Percentiles rank a stretch among this genome's conserved stretches.
Conservation (phyloP, 1,140 invertebrate species). For the Lordiphosa collinella region DNA sequence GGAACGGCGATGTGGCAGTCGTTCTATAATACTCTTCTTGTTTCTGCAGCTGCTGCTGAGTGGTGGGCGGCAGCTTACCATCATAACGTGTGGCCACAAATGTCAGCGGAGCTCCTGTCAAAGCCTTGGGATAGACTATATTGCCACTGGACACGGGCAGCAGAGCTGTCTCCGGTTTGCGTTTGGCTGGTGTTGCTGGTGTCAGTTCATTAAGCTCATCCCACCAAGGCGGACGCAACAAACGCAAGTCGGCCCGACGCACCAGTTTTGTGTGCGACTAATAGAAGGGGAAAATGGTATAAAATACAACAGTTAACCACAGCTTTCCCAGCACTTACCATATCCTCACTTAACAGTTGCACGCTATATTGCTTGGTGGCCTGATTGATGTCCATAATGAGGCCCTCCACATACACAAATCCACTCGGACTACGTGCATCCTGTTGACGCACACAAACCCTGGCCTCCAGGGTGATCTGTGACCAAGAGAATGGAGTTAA, state of each 20-base stretch:
- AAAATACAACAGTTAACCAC: background rate
- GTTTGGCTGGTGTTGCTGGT: slow-evolving; percentile 30
- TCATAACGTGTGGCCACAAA: slow-evolving; percentile 65
- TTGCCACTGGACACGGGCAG: slow-evolving; percentile 33
- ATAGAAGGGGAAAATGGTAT: background rate
- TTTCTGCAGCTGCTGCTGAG: slow-evolving; percentile 39
- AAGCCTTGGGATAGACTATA: slow-evolving; percentile 48
- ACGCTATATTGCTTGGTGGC: slow-evolving; percentile 89
- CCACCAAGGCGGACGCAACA: slow-evolving; percentile 95
- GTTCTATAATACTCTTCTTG: slow-evolving; percentile 79
- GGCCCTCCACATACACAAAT: slow-evolving; percentile 90
- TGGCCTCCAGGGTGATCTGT: slow-evolving; percentile 80
- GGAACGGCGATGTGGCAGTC: slow-evolving; percentile 77
- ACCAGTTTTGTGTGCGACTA: slow-evolving; percentile 81
- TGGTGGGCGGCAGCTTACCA: slow-evolving; percentile 49
- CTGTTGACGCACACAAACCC: slow-evolving; percentile 80
- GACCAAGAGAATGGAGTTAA: background rate
- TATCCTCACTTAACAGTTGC: slow-evolving; percentile 81
- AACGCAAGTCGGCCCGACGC: slow-evolving; percentile 90
- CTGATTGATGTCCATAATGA: slow-evolving; percentile 87
- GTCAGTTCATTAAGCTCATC: slow-evolving; percentile 92
- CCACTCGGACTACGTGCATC: slow-evolving; percentile 71
- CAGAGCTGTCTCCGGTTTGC: slow-evolving; percentile 6
- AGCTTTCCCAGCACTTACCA: slow-evolving; percentile 18
- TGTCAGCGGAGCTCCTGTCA: slow-evolving; percentile 26